These are phyloP conservation scores for Alsophila aescularia DNA, from an alignment of 2,888 invertebrate species.

Conservation along the genomic window DNA sequence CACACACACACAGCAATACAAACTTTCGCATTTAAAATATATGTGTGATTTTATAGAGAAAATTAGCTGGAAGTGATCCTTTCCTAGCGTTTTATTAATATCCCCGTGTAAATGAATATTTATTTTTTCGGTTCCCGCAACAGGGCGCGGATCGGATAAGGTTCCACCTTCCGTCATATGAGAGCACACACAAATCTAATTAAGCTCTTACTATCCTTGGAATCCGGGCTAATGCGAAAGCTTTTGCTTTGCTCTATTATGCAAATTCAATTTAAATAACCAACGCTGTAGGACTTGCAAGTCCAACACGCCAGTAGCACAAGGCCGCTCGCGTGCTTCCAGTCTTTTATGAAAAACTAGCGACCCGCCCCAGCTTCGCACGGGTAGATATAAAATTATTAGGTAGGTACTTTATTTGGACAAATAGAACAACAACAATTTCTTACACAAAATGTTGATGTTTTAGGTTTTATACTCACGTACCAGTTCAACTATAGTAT, in stretches of 20 bases:
- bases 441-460: too few relatives aligned
- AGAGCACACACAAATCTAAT: conserved; percentile 33
- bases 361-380: too few relatives aligned
- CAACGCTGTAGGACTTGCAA: conserved; percentile 51
- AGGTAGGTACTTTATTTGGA: too few relatives aligned
- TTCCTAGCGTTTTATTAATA: conserved; percentile 1
- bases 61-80: conserved; percentile 3
- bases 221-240: conserved; percentile 57
- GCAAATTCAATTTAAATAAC: conserved; percentile 70
- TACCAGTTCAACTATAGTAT: too few relatives aligned
- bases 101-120: conserved; percentile 7
- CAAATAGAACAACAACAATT: too few relatives aligned
- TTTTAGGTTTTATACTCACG: too few relatives aligned
- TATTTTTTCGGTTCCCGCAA: conserved; percentile 1
- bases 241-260: conserved; percentile 66
- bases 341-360: conserved; percentile 23
- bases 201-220: conserved; percentile 35
- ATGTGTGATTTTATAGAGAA: neutral
- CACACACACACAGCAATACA: too few relatives aligned
- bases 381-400: too few relatives aligned
- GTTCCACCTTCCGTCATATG: conserved; percentile 8
- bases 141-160: conserved; percentile 7
- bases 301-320: conserved; percentile 42
- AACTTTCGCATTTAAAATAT: too few relatives aligned
- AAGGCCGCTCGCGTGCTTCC: conserved; percentile 25